Evolutionary conservation across 1,140 invertebrate species (phyloP).

Genomic region (Maniola jurtina): DNA sequence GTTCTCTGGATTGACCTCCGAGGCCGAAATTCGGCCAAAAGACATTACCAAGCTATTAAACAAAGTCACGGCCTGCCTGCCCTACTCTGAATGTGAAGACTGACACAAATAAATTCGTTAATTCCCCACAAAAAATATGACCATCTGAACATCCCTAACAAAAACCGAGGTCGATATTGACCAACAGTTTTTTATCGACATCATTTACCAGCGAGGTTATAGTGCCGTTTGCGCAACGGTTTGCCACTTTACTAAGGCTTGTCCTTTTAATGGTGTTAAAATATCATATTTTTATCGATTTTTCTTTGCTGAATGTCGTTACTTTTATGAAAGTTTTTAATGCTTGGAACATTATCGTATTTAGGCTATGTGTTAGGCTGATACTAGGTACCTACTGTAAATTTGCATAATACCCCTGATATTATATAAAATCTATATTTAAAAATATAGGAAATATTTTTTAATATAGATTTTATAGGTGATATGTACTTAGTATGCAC

Average conservation of each 20-base stretch:
- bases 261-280: neutral
- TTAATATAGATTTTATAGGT: too few species aligned
- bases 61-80: slow-evolving; percentile 23
- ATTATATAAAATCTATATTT: too few species aligned
- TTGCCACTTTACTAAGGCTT: slow-evolving; percentile 5
- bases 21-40: too few species aligned
- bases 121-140: slow-evolving; percentile 31
- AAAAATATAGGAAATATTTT: too few species aligned
- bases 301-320: too few species aligned
- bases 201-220: slow-evolving; percentile 36
- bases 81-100: slow-evolving; percentile 30
- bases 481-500: too few species aligned
- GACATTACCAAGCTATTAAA: neutral
- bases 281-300: neutral
- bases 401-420: too few species aligned
- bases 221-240: slow-evolving; percentile 29
- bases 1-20: too few species aligned
- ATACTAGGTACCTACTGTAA: too few species aligned
- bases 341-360: too few species aligned
- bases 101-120: slow-evolving; percentile 37
- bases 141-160: slow-evolving; percentile 43
- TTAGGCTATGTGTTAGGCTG: too few species aligned
- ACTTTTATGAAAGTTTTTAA: too few species aligned
- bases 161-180: slow-evolving; percentile 41
- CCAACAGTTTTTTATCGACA: slow-evolving; percentile 45